Conservation (phyloP, 2,797 vertebrate genomes). For the Ptychobarbus kaznakovi region DNA sequence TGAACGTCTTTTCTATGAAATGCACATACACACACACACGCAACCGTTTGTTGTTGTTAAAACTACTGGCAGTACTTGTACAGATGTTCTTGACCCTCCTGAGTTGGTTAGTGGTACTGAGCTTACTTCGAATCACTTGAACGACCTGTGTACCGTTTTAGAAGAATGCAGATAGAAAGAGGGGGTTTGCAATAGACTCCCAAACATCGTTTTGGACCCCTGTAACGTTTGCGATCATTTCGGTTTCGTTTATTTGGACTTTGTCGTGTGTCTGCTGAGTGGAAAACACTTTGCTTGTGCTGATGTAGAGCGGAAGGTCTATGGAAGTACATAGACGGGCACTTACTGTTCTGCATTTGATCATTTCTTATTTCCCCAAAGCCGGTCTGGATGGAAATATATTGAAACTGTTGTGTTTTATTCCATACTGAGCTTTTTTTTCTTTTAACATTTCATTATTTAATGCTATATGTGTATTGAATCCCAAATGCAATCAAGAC, state of each 20-base stretch:
- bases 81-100: constrained; percentile 66
- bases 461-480: constrained; percentile 81
- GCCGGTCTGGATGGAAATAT: constrained; percentile 82
- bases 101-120: constrained; percentile 80
- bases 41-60: constrained; percentile 37
- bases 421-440: constrained; percentile 75
- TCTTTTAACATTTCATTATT: constrained; percentile 78
- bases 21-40: constrained; percentile 61
- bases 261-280: constrained; percentile 74
- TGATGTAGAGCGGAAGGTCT: constrained; percentile 77
- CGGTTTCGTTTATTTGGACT: constrained; percentile 58
- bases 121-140: constrained; percentile 78
- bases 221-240: constrained; percentile 55
- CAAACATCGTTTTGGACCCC: constrained; percentile 67
- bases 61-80: constrained; percentile 78
- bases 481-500: constrained; percentile 88
- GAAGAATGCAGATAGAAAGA: constrained; percentile 69
- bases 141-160: constrained; percentile 66
- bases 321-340: constrained; percentile 82
- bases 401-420: constrained; percentile 73
- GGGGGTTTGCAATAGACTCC: constrained; percentile 61
- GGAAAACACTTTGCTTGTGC: constrained; percentile 77
- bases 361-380: constrained; percentile 70
- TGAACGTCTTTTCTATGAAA: constrained; percentile 69
- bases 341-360: constrained; percentile 80